These are phyloP conservation scores for Silurus asotus DNA, from an alignment of 2,113 vertebrate genomes.

Conservation along the genomic window DNA sequence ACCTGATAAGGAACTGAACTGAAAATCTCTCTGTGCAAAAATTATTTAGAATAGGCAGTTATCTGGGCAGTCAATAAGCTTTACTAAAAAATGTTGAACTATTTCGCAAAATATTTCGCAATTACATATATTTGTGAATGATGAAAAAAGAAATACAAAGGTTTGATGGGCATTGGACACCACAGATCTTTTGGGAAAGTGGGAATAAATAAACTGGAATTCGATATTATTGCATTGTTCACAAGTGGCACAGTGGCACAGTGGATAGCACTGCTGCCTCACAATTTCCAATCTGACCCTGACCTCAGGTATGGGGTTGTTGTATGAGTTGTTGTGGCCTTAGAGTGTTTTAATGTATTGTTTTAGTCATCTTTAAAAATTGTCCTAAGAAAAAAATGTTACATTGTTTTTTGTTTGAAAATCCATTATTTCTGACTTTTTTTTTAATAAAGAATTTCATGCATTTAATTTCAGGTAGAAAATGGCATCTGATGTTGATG, in stretches of 20 bases:
- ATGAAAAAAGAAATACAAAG: neutral
- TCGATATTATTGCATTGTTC: neutral
- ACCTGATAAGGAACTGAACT: neutral
- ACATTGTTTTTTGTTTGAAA: neutral
- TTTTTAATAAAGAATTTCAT: neutral
- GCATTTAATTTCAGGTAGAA: neutral
- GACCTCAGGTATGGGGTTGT: too few species aligned
- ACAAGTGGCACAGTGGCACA: neutral
- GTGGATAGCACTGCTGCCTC: neutral
- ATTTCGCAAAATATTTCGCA: neutral
- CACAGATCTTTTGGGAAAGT: neutral
- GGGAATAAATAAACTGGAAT: neutral
- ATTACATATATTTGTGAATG: neutral
- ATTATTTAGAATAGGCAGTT: neutral
- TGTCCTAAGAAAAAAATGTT: too few species aligned
- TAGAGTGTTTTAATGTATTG: neutral
- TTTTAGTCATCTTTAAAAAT: too few species aligned
- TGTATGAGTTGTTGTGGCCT: too few species aligned
- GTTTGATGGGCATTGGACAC: neutral
- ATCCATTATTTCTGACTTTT: neutral
- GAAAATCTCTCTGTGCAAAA: neutral
- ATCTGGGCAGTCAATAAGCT: neutral
- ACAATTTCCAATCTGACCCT: neutral
- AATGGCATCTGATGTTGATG: neutral
- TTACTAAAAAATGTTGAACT: neutral